phyloP scores from a whole-genome alignment of 2,113 vertebrate species.

The Salminus brasiliensis region DNA sequence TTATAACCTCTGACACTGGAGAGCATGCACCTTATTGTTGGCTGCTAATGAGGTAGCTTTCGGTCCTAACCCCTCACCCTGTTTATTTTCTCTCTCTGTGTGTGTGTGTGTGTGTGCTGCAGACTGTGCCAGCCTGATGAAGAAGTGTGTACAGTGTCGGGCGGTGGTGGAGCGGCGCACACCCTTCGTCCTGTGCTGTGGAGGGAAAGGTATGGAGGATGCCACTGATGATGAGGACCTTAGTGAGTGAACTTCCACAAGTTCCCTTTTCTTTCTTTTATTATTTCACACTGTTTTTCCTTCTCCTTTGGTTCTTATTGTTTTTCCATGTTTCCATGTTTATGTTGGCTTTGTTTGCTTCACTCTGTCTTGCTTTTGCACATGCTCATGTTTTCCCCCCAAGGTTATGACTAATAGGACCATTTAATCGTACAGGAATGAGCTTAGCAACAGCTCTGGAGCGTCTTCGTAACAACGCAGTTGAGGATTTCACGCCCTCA shows the following conservation, averaged over 20 bases:
- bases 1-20: neutral
- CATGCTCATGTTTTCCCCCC: constrained; percentile 39
- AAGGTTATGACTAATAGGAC: constrained; percentile 36
- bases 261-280: constrained; percentile 73
- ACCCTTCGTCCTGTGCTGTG: constrained; percentile 95
- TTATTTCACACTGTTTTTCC: constrained; percentile 17
- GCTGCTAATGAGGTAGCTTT: neutral
- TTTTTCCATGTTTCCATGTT: constrained; percentile 47
- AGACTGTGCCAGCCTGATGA: constrained; percentile 99
- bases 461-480: neutral
- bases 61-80: neutral
- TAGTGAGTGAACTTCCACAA: constrained; percentile 88
- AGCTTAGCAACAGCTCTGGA: constrained; percentile 12
- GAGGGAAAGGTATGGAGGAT: constrained; percentile 97
- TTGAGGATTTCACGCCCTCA: neutral
- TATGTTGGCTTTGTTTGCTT: constrained; percentile 36
- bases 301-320: constrained; percentile 23
- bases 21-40: neutral
- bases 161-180: constrained; percentile 94
- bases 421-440: neutral
- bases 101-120: constrained; percentile 32
- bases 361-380: constrained; percentile 21
- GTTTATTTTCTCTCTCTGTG: neutral
- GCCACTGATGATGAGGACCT: constrained; percentile 87
- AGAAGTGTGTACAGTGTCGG: constrained; percentile 98